phyloP scores from a whole-genome alignment of 2,113 vertebrate genomes.

The Xenopus laevis region DNA sequence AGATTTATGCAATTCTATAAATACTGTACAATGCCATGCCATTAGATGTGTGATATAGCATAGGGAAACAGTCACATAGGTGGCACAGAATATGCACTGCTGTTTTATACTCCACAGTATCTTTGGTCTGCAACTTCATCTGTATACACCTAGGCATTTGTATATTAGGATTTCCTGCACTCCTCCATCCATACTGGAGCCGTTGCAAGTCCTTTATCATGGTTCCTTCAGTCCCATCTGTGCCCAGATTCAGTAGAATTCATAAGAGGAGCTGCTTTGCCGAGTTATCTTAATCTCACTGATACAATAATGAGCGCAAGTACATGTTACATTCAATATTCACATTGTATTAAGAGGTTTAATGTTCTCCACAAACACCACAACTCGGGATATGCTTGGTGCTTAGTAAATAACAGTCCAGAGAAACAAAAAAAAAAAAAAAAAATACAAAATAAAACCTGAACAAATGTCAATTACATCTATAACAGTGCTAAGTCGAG shows the following conservation, averaged over 20 bases:
- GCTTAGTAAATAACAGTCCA: conserved; percentile 47
- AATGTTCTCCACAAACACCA: conserved; percentile 52
- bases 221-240: conserved; percentile 8
- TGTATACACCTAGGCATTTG: conserved; percentile 3
- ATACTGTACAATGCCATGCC: no score
- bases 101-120: not conserved
- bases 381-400: conserved; percentile 52
- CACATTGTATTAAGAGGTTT: conserved; percentile 57
- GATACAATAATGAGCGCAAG: conserved; percentile 50
- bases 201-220: not conserved
- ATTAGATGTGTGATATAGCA: not conserved
- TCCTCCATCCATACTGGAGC: not conserved
- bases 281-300: not conserved
- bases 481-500: conserved; percentile 72
- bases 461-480: conserved; percentile 48
- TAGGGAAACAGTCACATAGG: conserved; percentile 6
- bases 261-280: not conserved
- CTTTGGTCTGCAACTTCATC: conserved; percentile 30
- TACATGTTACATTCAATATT: conserved; percentile 54
- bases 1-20: no score
- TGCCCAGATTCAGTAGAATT: conserved; percentile 19
- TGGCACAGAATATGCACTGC: not conserved
- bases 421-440: conserved; percentile 35
- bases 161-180: conserved; percentile 2
- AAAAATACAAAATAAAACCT: conserved; percentile 37